Conservation (phyloP, 2,797 vertebrate genomes). For the Eleutherodactylus coqui region DNA sequence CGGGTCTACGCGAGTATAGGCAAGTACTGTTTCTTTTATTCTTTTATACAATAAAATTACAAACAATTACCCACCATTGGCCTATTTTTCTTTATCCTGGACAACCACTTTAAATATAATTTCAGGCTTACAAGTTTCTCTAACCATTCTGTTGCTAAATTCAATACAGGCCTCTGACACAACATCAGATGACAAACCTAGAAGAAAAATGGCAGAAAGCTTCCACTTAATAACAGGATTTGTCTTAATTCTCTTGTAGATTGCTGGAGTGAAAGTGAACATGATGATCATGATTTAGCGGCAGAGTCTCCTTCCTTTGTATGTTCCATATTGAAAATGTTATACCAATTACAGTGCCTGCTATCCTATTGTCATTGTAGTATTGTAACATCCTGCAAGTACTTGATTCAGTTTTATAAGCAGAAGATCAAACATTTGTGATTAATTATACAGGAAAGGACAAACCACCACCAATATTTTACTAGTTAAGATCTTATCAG, state of each 20-base stretch:
- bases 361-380: neutral
- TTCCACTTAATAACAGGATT: neutral
- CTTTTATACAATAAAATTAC: too few species aligned
- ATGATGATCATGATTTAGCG: constrained; percentile 86
- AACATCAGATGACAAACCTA: neutral
- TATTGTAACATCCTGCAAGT: neutral
- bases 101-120: too few species aligned
- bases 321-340: constrained; percentile 75
- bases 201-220: neutral
- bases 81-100: too few species aligned
- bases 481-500: too few species aligned
- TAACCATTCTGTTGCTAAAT: neutral
- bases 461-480: neutral
- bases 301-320: constrained; percentile 82
- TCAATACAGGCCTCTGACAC: neutral
- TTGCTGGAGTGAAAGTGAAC: constrained; percentile 97
- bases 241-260: constrained; percentile 74
- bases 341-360: constrained; percentile 50
- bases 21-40: too few species aligned
- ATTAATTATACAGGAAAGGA: neutral
- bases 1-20: too few species aligned
- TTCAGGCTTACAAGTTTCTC: neutral
- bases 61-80: too few species aligned
- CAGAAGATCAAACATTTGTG: neutral
- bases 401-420: neutral